Percentiles rank a stretch among this genome's conserved stretches.
These are phyloP conservation scores for Anabas testudineus DNA, from an alignment of 2,797 vertebrate genomes.

Conservation along the genomic window DNA sequence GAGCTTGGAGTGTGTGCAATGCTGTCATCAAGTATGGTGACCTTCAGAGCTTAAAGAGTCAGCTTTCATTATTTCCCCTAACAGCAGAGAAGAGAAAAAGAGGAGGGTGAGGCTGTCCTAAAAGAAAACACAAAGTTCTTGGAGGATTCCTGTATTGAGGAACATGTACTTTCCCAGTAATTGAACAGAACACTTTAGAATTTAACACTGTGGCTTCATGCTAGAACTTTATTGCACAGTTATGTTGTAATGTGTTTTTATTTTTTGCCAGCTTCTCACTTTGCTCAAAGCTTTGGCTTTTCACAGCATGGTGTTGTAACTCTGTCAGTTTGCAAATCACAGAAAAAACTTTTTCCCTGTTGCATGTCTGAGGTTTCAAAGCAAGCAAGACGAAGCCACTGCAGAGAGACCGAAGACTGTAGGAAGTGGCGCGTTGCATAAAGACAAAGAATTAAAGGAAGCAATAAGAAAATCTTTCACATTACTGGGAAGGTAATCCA, in stretches of 20 bases:
- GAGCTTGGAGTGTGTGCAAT: neutral
- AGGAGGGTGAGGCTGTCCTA: neutral
- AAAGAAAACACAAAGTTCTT: neutral
- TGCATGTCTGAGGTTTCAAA: conserved; percentile 7
- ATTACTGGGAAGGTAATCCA: neutral
- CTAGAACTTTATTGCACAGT: no score
- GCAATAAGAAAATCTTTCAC: no score
- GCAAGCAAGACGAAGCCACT: neutral
- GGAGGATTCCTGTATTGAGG: no score
- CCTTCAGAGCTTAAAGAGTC: neutral
- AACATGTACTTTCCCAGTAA: no score
- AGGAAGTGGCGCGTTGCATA: no score
- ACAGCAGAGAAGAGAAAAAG: no score
- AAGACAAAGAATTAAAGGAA: no score
- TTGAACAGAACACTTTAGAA: no score
- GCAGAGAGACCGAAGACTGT: no score
- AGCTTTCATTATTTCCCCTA: neutral
- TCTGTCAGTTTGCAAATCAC: conserved; percentile 21
- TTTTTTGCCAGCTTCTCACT: conserved; percentile 2
- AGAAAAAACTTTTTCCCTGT: conserved; percentile 30
- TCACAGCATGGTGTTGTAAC: conserved; percentile 24
- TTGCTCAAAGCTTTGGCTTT: conserved; percentile 26
- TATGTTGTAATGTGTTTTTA: conserved; percentile 17
- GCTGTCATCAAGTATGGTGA: neutral
- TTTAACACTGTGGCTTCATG: no score